phyloP scores from a whole-genome alignment of 2,113 vertebrate species.

The Cheilinus undulatus region DNA sequence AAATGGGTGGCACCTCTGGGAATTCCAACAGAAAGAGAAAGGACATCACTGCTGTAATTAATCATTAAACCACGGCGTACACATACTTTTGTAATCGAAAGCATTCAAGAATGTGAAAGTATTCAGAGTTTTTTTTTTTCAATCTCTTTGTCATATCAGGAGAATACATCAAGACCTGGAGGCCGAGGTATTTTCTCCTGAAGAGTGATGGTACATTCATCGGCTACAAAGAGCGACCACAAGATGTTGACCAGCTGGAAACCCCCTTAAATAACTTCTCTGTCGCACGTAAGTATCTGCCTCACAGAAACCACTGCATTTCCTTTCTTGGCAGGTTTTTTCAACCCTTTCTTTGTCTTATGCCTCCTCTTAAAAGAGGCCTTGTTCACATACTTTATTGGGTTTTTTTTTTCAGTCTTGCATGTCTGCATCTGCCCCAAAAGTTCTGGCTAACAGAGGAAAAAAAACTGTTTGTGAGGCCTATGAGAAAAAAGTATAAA shows the following conservation, averaged over 20 bases:
- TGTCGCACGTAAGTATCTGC: conserved; percentile 92
- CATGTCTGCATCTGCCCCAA: neutral
- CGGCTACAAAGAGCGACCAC: conserved; percentile 96
- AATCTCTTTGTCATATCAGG: conserved; percentile 80
- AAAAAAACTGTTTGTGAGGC: neutral
- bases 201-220: conserved; percentile 98
- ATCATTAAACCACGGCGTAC: conserved; percentile 36
- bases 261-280: conserved; percentile 99
- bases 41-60: conserved; percentile 16
- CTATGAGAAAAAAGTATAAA: neutral
- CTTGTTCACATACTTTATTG: conserved; percentile 20
- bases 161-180: conserved; percentile 99
- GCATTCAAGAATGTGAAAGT: conserved; percentile 19
- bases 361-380: conserved; percentile 18
- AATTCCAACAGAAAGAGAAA: conserved; percentile 32
- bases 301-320: conserved; percentile 54
- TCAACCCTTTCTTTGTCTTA: conserved; percentile 36
- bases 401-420: neutral
- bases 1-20: conserved; percentile 25
- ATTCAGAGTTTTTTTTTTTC: neutral
- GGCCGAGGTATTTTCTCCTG: conserved; percentile 94
- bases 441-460: conserved; percentile 1
- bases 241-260: conserved; percentile 95
- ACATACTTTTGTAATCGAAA: conserved; percentile 13
- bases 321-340: conserved; percentile 51